Percentiles rank a stretch among this genome's conserved stretches.
Conservation (phyloP, 1,140 invertebrate species). For the Hormaphis cornu region DNA sequence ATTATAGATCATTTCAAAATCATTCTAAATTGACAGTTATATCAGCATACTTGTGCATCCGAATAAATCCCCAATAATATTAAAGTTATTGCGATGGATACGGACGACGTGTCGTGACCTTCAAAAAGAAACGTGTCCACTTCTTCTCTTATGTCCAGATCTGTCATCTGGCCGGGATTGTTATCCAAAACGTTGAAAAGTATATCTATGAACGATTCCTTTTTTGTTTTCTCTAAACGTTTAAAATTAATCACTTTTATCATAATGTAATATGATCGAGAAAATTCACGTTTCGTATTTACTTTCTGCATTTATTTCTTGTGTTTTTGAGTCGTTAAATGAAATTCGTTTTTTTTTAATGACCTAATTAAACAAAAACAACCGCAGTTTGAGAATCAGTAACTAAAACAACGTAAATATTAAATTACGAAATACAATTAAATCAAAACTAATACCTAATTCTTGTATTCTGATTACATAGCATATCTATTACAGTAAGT, state of each 20-base stretch:
- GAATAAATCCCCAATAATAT: constrained; percentile 56
- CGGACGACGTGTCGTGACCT: constrained; percentile 73
- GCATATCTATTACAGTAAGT: no score
- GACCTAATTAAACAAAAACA: no score
- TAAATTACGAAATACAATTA: no score
- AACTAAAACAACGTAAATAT: no score
- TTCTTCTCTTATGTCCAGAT: constrained; percentile 37
- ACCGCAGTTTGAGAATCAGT: no score
- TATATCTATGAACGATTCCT: constrained; percentile 45
- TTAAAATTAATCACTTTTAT: neutral
- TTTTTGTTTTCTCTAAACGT: neutral
- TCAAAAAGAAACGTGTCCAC: constrained; percentile 36
- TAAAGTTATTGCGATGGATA: constrained; percentile 55
- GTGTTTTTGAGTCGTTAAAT: neutral
- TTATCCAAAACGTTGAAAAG: constrained; percentile 46
- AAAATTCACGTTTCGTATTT: no score
- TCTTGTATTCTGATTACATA: no score
- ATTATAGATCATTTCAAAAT: neutral
- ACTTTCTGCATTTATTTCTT: neutral
- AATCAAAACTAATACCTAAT: no score
- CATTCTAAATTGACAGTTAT: no score
- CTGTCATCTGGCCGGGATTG: constrained; percentile 37
- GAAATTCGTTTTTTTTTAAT: neutral
- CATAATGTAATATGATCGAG: no score
- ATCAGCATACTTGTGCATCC: constrained; percentile 52